phyloP scores from a whole-genome alignment of 2,888 invertebrate species.

The Neoscelio sp. region DNA sequence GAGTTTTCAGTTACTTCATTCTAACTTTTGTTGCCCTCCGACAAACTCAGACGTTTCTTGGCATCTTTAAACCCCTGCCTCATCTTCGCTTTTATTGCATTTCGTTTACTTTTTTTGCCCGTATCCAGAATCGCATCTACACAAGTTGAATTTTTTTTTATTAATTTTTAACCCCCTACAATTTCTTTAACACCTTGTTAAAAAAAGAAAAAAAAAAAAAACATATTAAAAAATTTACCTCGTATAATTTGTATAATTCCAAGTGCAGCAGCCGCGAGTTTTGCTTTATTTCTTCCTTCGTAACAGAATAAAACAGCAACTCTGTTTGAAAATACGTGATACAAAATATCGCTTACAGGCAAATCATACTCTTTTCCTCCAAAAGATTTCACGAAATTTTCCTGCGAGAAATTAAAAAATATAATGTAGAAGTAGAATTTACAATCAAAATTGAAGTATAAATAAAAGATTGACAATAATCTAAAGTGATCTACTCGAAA shows the following conservation, averaged over 20 bases:
- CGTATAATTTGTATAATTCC: conserved; percentile 38
- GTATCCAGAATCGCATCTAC: conserved; percentile 35
- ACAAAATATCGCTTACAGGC: conserved; percentile 36
- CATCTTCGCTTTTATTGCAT: conserved; percentile 31
- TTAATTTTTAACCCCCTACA: too few relatives aligned
- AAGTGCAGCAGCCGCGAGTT: conserved; percentile 34
- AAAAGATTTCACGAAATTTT: conserved; percentile 41
- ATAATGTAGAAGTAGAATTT: neutral
- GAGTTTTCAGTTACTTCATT: too few relatives aligned
- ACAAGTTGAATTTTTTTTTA: conserved; percentile 3
- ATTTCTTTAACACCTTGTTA: neutral
- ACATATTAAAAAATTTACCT: conserved; percentile 17
- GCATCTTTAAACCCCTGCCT: conserved; percentile 52
- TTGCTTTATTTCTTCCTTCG: conserved; percentile 42
- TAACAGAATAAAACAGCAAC: conserved; percentile 43
- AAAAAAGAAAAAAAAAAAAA: neutral
- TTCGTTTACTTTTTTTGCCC: conserved; percentile 30
- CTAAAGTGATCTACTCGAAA: too few relatives aligned
- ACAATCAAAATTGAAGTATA: too few relatives aligned
- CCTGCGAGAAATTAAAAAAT: conserved; percentile 16
- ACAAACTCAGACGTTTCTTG: conserved; percentile 24
- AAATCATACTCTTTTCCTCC: conserved; percentile 27
- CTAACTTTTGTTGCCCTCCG: too few relatives aligned
- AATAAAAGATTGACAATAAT: too few relatives aligned
- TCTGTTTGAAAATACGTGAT: conserved; percentile 27